Base-by-base conservation (phyloP, 2,888 invertebrate genomes). In the Alloscopus bannaensis region DNA sequence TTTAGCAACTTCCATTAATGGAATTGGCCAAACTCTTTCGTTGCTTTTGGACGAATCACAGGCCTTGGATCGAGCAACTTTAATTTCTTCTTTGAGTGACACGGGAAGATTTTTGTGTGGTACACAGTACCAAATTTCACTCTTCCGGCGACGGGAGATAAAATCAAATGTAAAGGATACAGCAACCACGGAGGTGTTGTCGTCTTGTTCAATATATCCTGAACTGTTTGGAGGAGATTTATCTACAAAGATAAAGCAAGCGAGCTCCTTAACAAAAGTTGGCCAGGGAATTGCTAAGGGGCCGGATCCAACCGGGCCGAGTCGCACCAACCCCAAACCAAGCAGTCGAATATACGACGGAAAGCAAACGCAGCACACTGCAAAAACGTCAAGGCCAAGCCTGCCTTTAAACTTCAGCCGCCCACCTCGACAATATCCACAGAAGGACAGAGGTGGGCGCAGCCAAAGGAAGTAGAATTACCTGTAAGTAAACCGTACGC, bases 211-310 rank as follows among this genome's bases (percentile, higher is more conserved):
- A 16, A 64, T 64, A 2, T 64, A 42, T n/a, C 64, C 64, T 2
- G 8, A 64, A 20, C 64, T 64, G n/a, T 64, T 64, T 45, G 64
- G 64, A 8, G 11, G 16, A 2, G 64, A 64, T n/a, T 18, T 64
- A n/a, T 18, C 24, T 42, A 18, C 20, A n/a, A 36, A 42, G 22
- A 22, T 64, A 3, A 64, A 64, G 45, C 64, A 64, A 45, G 45
- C 13, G 16, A 3, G 45, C 1, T 3, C 64, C 11, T 3, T 42
- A 8, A 20, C 45, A 20, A 64, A 42, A 20, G 28, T 26, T 4
- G 26, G 45, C 13, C 20, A 64, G 24, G 64, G 26, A 24, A 45
- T 64, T 3, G 16, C 28, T 11, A 64, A 42, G 24, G 8, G 31
- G 13, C 24, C 24, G 24, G 26, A 50, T 8, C 6, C 6, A 50